Evolutionary conservation across 2,113 vertebrate genomes (phyloP).

Genomic region (Talpa occidentalis): DNA sequence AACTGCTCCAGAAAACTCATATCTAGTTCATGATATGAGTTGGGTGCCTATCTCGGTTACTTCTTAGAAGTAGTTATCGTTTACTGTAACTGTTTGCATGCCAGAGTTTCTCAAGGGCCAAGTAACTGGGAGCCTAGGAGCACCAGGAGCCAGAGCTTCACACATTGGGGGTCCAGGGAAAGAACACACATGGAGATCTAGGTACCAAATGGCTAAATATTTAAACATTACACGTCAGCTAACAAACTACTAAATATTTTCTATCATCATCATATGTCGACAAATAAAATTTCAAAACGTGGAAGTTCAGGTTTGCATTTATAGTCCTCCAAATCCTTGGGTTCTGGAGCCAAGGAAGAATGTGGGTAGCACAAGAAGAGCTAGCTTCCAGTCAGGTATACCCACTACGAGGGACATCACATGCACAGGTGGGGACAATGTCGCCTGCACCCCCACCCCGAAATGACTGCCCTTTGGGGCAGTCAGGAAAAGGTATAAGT

Average conservation of each 20-base stretch:
- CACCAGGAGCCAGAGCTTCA: background rate
- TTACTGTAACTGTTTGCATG: background rate
- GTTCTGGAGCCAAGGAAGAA: background rate
- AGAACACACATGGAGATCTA: slow-evolving; percentile 22
- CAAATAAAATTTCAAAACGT: slow-evolving; percentile 17
- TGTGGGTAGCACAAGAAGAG: background rate
- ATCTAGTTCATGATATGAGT: no score
- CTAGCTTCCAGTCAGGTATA: background rate
- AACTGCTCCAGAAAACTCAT: background rate
- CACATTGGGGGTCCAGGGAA: background rate
- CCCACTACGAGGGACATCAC: background rate
- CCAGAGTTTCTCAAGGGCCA: background rate
- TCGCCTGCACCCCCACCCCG: background rate
- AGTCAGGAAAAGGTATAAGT: background rate
- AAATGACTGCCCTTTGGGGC: background rate
- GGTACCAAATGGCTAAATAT: background rate
- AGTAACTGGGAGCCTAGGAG: background rate
- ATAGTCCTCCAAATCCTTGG: background rate
- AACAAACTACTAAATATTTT: background rate
- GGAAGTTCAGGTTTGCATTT: background rate
- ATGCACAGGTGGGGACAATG: background rate
- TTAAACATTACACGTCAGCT: no score
- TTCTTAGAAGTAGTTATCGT: background rate
- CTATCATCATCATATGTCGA: background rate
- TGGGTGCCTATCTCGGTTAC: background rate